These are phyloP conservation scores for Matsumyia berberina DNA, from an alignment of 2,888 invertebrate species.

Conservation along the genomic window DNA sequence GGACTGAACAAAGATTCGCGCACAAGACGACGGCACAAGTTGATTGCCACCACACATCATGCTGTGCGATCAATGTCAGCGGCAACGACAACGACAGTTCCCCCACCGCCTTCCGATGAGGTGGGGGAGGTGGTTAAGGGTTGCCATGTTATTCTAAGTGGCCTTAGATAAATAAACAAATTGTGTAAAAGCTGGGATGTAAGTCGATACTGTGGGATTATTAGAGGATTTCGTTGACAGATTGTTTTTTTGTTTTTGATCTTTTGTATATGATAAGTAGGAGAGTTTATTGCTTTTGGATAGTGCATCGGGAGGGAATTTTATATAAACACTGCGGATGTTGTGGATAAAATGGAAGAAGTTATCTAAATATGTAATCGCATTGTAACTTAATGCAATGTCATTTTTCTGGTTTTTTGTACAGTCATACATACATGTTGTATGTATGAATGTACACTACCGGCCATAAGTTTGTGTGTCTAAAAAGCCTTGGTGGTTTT, in stretches of 20 bases:
- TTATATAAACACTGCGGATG: background rate
- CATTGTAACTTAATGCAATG: no score
- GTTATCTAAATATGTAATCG: background rate
- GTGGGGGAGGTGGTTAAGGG: slow-evolving; percentile 49
- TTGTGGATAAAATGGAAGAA: background rate
- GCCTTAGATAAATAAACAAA: slow-evolving; percentile 18
- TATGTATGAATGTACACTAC: no score
- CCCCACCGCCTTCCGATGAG: slow-evolving; percentile 23
- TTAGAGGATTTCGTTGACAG: slow-evolving; percentile 12
- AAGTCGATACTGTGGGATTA: slow-evolving; percentile 20
- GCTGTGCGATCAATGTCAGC: slow-evolving; percentile 67
- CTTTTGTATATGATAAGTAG: background rate
- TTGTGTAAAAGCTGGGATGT: background rate
- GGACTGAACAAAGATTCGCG: slow-evolving; percentile 50
- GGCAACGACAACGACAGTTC: slow-evolving; percentile 15
- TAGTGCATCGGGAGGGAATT: background rate
- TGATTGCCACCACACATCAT: slow-evolving; percentile 63
- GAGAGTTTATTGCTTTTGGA: slow-evolving; percentile 14
- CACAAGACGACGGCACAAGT: slow-evolving; percentile 49
- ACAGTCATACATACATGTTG: no score
- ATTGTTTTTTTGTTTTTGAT: slow-evolving; percentile 2
- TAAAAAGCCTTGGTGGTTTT: no score
- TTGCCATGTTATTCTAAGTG: slow-evolving; percentile 40
- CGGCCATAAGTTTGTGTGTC: no score
- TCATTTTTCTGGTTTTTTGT: no score